phyloP scores from a whole-genome alignment of 2,888 invertebrate species.

The Orchesella flavescens region DNA sequence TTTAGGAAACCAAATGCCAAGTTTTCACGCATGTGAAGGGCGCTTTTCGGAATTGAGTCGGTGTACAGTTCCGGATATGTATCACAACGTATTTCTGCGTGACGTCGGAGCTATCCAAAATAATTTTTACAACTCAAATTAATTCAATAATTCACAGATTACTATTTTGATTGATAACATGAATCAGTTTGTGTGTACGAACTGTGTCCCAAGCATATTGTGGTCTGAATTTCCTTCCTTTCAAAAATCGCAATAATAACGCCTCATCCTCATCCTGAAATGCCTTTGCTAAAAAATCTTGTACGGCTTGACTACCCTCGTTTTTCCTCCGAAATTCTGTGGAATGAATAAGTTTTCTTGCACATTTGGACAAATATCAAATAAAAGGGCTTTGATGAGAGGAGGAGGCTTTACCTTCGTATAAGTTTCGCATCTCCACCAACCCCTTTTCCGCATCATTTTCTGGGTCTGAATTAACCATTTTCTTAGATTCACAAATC shows the following conservation, averaged over 20 bases:
- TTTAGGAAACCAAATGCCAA: slow-evolving; percentile 11
- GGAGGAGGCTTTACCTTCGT: not conserved
- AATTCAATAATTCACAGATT: too few relatives aligned
- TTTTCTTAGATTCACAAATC: too few relatives aligned
- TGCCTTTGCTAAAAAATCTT: not conserved
- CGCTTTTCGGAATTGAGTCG: not conserved
- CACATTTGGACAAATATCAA: too few relatives aligned
- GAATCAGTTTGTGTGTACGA: not conserved
- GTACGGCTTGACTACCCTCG: not conserved
- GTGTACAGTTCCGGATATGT: slow-evolving; percentile 34
- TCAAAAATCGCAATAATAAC: slow-evolving; percentile 13
- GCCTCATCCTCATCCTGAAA: not conserved
- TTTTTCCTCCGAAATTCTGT: not conserved
- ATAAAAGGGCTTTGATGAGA: not conserved
- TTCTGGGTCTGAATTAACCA: not conserved
- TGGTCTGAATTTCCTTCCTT: slow-evolving; percentile 26
- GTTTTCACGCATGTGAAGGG: slow-evolving; percentile 1
- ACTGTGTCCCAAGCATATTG: slow-evolving; percentile 41
- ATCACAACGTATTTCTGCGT: slow-evolving; percentile 26
- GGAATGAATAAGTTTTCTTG: too few relatives aligned
- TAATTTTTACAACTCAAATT: too few relatives aligned
- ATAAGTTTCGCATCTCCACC: not conserved
- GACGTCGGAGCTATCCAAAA: slow-evolving; percentile 6
- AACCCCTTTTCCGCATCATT: not conserved
- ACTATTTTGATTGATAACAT: not conserved